Evolutionary conservation across 2,888 invertebrate genomes (phyloP), one percentile per base, ranked within the genome.

Genomic region (Cremastobaeus sp.): DNA sequence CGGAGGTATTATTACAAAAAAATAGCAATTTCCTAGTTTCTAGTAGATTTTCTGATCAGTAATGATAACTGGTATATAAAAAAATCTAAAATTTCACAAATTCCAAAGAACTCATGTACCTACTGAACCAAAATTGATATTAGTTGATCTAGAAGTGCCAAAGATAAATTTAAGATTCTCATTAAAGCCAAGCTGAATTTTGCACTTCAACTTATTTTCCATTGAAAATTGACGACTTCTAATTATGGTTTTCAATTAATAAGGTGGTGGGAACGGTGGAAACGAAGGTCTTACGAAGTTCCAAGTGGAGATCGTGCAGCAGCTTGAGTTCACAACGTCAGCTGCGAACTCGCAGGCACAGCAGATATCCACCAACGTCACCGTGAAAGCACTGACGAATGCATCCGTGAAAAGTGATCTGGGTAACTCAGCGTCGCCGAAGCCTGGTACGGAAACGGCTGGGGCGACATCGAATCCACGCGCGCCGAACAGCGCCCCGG

Each of bases 251-350:
- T n/a, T n/a, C n/a, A n/a, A n/a, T n/a, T n/a, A n/a, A n/a, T n/a
- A 30, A 50, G 83, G 84, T 43, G 80, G 81, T 6, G 81, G 83
- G 8, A 77, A 77, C 34, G 77, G 80, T 86, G 80, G 79, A 0
- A 86, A 84, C 74, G 87, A 87, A 60, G 85, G 85, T 0, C 78
- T 87, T 1, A 92, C 92, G 74, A 96, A 96, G 88, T 96, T 96
- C 89, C 95, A 95, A 2, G 96, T 96, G 73, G 96, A 96, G 89
- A 96, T 96, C 81, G 96, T 96, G 15, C 96, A 96, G 87, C 96
- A 95, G 87, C 89, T 95, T 57, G 95, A 96, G 88, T 96, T 96
- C 86, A 95, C 95, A 75, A 95, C 95, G 35, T 95, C 94, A 43
- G 94, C 94, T 54, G 95, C 95, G 43, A 95, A 94, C 85, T 94